Evolutionary conservation across 2,888 invertebrate genomes (phyloP).

Genomic region (Cordilura impudica): DNA sequence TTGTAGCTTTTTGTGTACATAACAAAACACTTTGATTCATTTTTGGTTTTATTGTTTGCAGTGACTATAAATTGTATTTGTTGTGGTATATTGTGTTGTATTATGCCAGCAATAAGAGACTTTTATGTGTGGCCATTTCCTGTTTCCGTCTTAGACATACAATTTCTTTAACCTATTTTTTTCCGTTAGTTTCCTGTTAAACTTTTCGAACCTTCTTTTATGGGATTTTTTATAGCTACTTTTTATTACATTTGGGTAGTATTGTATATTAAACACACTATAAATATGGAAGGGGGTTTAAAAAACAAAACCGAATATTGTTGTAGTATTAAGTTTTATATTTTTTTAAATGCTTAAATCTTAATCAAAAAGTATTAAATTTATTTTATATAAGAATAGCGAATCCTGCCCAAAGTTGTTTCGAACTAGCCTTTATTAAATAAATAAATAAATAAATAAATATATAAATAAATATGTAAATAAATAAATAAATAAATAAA

Average conservation of each 20-base stretch:
- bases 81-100: constrained; percentile 15
- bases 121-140: constrained; percentile 56
- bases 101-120: background rate
- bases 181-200: background rate
- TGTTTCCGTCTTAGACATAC: constrained; percentile 36
- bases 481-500: too few species aligned
- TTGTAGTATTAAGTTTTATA: too few species aligned
- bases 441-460: too few species aligned
- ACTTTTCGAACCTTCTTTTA: constrained; percentile 12
- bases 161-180: constrained; percentile 11
- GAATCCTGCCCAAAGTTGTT: too few species aligned
- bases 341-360: too few species aligned
- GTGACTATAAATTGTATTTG: constrained; percentile 43
- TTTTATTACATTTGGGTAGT: background rate
- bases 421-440: too few species aligned
- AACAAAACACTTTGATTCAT: background rate
- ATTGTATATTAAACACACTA: background rate
- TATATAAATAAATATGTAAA: too few species aligned
- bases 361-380: too few species aligned
- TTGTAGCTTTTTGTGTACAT: background rate
- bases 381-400: too few species aligned
- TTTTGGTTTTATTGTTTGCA: constrained; percentile 20
- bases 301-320: too few species aligned
- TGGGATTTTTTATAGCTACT: constrained; percentile 6
- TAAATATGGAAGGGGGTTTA: background rate